Evolutionary conservation across 1,140 invertebrate genomes (phyloP).

Genomic region (Drosophila lacertosa): DNA sequence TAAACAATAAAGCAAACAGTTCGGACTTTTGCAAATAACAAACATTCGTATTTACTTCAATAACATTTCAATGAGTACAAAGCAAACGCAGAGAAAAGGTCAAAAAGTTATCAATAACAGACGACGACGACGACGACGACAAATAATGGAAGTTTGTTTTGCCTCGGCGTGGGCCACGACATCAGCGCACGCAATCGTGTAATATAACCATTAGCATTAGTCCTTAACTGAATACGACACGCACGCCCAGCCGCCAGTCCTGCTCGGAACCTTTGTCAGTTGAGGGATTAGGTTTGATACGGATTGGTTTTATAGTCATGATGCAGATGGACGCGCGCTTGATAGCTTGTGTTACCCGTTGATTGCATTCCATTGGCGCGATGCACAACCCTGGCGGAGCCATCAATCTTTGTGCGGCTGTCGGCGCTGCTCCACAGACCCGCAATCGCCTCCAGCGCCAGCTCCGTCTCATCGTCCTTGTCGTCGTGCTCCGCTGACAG

Average conservation of each 20-base stretch:
- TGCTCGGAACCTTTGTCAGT: conserved; percentile 58
- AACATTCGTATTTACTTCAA: conserved; percentile 6
- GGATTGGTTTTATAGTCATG: conserved; percentile 76
- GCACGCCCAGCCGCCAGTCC: conserved; percentile 75
- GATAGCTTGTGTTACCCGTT: conserved; percentile 75
- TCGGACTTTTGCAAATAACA: conserved; percentile 46
- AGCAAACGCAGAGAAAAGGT: conserved; percentile 54
- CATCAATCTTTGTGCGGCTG: conserved; percentile 75
- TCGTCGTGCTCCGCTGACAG: conserved; percentile 79
- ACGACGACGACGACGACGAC: neutral
- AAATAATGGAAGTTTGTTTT: neutral
- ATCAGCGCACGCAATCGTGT: conserved; percentile 52
- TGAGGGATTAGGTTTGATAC: conserved; percentile 52
- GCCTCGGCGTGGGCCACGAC: neutral
- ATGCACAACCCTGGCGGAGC: conserved; percentile 72
- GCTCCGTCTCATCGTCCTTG: conserved; percentile 73
- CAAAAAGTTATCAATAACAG: conserved; percentile 66
- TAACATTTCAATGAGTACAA: neutral
- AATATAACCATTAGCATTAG: conserved; percentile 21
- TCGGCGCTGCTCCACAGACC: conserved; percentile 79
- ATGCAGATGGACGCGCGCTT: conserved; percentile 75
- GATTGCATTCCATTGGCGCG: conserved; percentile 49
- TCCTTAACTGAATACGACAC: conserved; percentile 61
- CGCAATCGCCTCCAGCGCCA: conserved; percentile 78
- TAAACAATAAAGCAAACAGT: conserved; percentile 63